Conservation (phyloP, 2,797 vertebrate genomes). For the Sardinella longiceps region DNA sequence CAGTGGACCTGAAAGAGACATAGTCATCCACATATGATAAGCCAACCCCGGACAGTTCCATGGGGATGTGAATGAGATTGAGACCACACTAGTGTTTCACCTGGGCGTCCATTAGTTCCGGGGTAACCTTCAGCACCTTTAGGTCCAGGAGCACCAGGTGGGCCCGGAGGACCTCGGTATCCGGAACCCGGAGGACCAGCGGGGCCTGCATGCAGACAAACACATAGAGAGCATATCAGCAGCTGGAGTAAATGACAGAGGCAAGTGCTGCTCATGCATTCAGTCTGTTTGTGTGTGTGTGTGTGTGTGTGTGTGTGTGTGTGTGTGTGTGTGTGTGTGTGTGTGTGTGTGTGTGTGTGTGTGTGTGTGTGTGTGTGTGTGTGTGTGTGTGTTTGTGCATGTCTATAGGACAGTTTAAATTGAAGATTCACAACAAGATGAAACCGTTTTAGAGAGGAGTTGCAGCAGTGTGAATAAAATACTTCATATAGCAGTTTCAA, state of each 20-base stretch:
- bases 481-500: no score
- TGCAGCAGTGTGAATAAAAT: no score
- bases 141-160: slow-evolving; percentile 13
- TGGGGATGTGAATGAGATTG: neutral
- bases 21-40: neutral
- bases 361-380: no score
- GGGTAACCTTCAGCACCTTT: slow-evolving; percentile 22
- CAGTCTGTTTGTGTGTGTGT: no score
- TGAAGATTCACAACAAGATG: no score
- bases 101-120: slow-evolving; percentile 33
- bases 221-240: neutral
- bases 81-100: neutral
- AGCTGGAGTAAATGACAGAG: neutral
- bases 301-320: neutral
- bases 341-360: no score
- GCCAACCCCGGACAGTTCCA: neutral
- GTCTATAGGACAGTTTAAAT: no score
- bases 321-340: no score
- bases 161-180: neutral
- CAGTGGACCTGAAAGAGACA: slow-evolving; percentile 9
- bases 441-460: no score
- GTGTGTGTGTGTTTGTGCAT: no score
- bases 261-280: neutral
- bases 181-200: neutral
- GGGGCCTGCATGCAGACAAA: neutral